These are phyloP conservation scores for Stenoptilia bipunctidactyla DNA, from an alignment of 2,888 invertebrate species.

Conservation along the genomic window DNA sequence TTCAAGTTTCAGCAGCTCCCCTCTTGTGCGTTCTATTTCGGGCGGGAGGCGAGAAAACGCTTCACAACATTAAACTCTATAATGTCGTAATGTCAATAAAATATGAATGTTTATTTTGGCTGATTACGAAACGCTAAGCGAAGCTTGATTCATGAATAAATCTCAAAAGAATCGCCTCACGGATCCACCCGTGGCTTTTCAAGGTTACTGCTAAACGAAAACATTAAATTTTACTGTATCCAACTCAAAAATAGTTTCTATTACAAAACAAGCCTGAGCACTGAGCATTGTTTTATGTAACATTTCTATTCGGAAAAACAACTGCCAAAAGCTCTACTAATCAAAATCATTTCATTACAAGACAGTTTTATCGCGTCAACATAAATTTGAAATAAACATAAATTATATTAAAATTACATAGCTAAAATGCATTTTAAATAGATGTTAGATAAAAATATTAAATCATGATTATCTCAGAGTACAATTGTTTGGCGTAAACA, in stretches of 20 bases:
- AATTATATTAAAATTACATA: too few species aligned
- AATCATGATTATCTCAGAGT: neutral
- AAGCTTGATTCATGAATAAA: constrained; percentile 41
- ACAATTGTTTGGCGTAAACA: constrained; percentile 18
- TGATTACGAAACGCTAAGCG: constrained; percentile 58
- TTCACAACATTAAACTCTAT: constrained; percentile 32
- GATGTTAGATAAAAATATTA: too few species aligned
- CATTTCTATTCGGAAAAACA: too few species aligned
- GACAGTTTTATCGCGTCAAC: constrained; percentile 2
- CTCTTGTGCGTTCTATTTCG: constrained; percentile 48
- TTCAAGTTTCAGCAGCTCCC: constrained; percentile 48
- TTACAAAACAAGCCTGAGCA: neutral
- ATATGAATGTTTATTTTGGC: constrained; percentile 64
- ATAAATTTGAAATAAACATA: too few species aligned
- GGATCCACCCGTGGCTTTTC: constrained; percentile 35
- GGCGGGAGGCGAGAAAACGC: constrained; percentile 25
- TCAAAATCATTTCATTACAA: constrained; percentile 2
- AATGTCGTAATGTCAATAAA: constrained; percentile 67
- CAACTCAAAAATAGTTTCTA: constrained; percentile 43
- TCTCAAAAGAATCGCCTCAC: constrained; percentile 49
- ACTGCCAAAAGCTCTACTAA: constrained; percentile 22
- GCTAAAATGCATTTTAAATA: too few species aligned
- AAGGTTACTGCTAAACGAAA: constrained; percentile 45
- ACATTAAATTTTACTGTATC: constrained; percentile 47
- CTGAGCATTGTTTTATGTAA: too few species aligned